These are phyloP conservation scores for Eristalis pertinax DNA, from an alignment of 2,888 invertebrate genomes.

Conservation along the genomic window DNA sequence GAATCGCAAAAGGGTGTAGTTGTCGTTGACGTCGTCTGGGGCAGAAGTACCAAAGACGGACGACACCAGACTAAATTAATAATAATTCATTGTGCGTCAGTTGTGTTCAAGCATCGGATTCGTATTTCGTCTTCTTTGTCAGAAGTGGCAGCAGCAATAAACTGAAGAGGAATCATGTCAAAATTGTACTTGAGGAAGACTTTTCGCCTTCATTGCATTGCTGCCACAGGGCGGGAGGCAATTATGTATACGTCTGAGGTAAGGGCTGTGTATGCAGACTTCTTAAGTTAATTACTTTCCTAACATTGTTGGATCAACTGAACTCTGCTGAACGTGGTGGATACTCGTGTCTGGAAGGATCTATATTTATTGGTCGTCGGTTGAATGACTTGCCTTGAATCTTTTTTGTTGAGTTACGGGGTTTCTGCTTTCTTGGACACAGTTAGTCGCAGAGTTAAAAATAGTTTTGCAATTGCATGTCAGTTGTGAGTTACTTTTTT, in stretches of 20 bases:
- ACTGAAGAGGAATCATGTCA: slow-evolving; percentile 15
- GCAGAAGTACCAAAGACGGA: neutral
- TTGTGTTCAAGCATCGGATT: slow-evolving; percentile 22
- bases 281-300: slow-evolving; percentile 26
- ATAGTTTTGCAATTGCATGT: too few species aligned
- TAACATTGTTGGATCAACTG: slow-evolving; percentile 1
- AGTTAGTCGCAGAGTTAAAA: too few species aligned
- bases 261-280: neutral
- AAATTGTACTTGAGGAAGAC: neutral
- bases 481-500: too few species aligned
- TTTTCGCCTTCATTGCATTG: neutral
- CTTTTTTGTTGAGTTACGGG: too few species aligned
- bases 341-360: neutral
- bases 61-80: slow-evolving; percentile 43
- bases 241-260: neutral
- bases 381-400: neutral
- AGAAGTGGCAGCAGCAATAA: slow-evolving; percentile 22
- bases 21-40: slow-evolving; percentile 1
- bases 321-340: neutral
- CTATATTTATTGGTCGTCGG: neutral
- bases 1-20: slow-evolving; percentile 37
- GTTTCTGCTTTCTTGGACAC: too few species aligned
- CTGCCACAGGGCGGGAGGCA: neutral
- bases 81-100: slow-evolving; percentile 45
- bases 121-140: slow-evolving; percentile 6